phyloP scores from a whole-genome alignment of 2,797 vertebrate genomes.

The Prionace glauca region DNA sequence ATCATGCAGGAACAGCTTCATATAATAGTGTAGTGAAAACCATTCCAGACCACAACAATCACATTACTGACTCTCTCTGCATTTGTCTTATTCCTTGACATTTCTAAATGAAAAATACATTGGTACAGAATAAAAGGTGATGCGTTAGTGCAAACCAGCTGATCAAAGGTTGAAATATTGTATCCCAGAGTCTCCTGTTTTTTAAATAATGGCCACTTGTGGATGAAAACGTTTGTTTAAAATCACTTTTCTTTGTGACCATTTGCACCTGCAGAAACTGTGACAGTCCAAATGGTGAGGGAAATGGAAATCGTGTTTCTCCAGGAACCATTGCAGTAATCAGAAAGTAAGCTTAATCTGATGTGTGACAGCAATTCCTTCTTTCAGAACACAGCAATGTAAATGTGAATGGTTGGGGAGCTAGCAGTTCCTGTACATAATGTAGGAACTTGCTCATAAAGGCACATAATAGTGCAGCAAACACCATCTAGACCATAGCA shows the following conservation, averaged over 20 bases:
- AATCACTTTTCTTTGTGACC: too few relatives aligned
- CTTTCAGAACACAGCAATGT: background rate
- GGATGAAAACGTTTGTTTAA: constrained; percentile 42
- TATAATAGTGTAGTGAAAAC: too few relatives aligned
- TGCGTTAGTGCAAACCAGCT: too few relatives aligned
- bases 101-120: too few relatives aligned
- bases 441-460: background rate
- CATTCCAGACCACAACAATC: too few relatives aligned
- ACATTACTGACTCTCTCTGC: too few relatives aligned
- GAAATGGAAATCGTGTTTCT: constrained; percentile 47
- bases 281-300: constrained; percentile 51
- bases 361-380: constrained; percentile 41
- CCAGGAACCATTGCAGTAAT: constrained; percentile 50
- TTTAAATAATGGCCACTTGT: background rate
- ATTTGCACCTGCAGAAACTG: constrained; percentile 46
- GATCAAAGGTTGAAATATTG: too few relatives aligned
- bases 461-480: background rate
- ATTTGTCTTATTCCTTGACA: too few relatives aligned
- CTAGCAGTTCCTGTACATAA: background rate
- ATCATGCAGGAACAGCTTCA: too few relatives aligned
- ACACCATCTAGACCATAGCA: background rate
- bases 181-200: too few relatives aligned
- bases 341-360: constrained; percentile 50
- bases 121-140: too few relatives aligned
- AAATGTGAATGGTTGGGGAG: background rate